Conservation (phyloP, 1,140 invertebrate species). For the Bicyclus anynana region DNA sequence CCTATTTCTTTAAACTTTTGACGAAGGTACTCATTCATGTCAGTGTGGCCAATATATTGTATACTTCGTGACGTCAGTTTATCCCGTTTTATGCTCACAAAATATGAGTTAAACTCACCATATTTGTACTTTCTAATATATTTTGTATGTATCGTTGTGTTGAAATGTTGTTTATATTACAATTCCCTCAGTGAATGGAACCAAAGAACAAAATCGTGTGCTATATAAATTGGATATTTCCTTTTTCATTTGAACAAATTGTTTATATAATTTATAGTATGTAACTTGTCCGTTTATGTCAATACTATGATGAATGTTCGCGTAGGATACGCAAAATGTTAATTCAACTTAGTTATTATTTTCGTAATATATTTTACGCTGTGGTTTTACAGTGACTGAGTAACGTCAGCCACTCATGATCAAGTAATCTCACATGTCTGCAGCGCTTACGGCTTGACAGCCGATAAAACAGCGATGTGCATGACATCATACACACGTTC, state of each 20-base stretch:
- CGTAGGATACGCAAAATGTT: no score
- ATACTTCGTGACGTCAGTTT: background rate
- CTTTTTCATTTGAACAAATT: conserved; percentile 1
- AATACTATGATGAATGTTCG: background rate
- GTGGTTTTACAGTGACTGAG: no score
- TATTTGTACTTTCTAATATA: background rate
- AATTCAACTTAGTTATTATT: no score
- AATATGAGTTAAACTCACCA: background rate
- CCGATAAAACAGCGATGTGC: no score
- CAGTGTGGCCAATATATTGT: no score
- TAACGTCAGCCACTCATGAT: no score
- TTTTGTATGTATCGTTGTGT: conserved; percentile 2
- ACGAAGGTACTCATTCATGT: no score
- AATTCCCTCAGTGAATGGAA: conserved; percentile 35
- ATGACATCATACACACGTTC: no score
- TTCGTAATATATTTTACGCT: no score
- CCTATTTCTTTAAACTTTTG: no score
- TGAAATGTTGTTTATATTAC: conserved; percentile 13
- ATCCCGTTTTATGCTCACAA: background rate
- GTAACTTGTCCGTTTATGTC: background rate
- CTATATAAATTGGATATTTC: conserved; percentile 23
- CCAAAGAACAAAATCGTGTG: conserved; percentile 56
- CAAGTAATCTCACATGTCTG: no score
- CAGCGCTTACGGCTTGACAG: no score
- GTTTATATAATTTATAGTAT: conserved; percentile 7